These are phyloP conservation scores for Lampris megalopsis DNA, from an alignment of 2,113 vertebrate species.

Conservation along the genomic window DNA sequence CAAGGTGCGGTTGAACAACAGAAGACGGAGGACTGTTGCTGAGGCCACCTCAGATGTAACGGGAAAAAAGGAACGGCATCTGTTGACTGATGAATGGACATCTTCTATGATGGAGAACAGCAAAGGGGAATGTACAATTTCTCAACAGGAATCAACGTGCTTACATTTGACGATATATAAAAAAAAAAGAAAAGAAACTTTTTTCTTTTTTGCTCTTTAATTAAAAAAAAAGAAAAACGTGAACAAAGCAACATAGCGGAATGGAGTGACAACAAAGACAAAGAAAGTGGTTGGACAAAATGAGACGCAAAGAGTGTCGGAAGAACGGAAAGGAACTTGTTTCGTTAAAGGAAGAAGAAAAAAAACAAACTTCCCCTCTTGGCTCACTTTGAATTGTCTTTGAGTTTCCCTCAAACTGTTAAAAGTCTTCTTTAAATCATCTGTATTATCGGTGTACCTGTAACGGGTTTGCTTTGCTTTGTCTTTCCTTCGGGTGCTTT, in stretches of 20 bases:
- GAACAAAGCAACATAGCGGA: constrained; percentile 54
- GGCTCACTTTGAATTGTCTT: constrained; percentile 67
- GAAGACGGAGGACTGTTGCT: constrained; percentile 31
- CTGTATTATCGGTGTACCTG: constrained; percentile 50
- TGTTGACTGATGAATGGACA: background rate
- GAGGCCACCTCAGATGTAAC: constrained; percentile 46
- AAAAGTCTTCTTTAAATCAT: constrained; percentile 63
- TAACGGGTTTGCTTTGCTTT: constrained; percentile 23
- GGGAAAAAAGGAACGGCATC: constrained; percentile 33
- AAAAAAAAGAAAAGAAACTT: constrained; percentile 53
- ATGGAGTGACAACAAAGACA: constrained; percentile 39
- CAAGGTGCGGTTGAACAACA: constrained; percentile 56
- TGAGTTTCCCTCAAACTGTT: constrained; percentile 59
- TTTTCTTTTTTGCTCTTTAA: constrained; percentile 61
- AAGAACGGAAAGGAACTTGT: constrained; percentile 59
- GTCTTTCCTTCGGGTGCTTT: constrained; percentile 38
- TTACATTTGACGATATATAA: constrained; percentile 55
- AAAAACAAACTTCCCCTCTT: constrained; percentile 68
- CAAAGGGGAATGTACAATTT: constrained; percentile 79
- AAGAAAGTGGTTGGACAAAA: constrained; percentile 47
- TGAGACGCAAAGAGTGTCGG: constrained; percentile 43
- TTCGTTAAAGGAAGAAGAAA: constrained; percentile 56
- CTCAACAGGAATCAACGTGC: constrained; percentile 65
- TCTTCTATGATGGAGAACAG: constrained; percentile 47
- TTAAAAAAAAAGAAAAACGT: constrained; percentile 44